phyloP scores from a whole-genome alignment of 2,113 vertebrate species.

The Nesoenas mayeri region DNA sequence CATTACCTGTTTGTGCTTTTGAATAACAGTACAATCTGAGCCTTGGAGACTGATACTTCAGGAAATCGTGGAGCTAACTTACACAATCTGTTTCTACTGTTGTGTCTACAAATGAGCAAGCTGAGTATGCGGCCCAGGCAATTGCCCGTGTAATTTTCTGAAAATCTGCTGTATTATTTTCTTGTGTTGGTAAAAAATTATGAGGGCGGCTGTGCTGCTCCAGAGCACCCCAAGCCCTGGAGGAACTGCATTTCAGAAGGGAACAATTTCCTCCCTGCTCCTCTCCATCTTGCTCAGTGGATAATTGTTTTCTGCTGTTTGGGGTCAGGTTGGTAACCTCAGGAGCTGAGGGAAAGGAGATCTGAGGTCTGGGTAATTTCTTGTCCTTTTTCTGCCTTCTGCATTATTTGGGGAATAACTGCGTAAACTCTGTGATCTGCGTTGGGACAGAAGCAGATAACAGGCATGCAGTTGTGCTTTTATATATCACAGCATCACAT shows the following conservation, averaged over 20 bases:
- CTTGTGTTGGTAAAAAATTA: neutral
- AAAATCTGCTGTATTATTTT: slow-evolving; percentile 51
- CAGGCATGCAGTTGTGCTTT: neutral
- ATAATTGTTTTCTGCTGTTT: slow-evolving; percentile 62
- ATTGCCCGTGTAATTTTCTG: slow-evolving; percentile 60
- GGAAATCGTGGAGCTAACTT: neutral
- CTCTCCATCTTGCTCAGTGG: slow-evolving; percentile 19
- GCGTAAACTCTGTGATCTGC: neutral
- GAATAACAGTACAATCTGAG: neutral
- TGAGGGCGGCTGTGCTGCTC: neutral
- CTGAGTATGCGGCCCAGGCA: slow-evolving; percentile 22
- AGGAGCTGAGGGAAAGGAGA: neutral
- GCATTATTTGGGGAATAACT: neutral
- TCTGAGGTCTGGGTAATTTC: neutral
- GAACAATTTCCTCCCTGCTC: slow-evolving; percentile 39
- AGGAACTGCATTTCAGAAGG: slow-evolving; percentile 12
- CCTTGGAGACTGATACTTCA: neutral
- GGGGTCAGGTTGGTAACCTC: slow-evolving; percentile 33
- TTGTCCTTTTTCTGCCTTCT: neutral
- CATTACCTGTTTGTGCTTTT: slow-evolving; percentile 28
- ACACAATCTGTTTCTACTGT: slow-evolving; percentile 52
- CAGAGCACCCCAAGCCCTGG: neutral
- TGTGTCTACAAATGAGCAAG: slow-evolving; percentile 55
- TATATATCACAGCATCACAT: neutral
- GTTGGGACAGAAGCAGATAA: neutral